Conservation (phyloP, 2,797 vertebrate genomes). For the Pseudopleuronectes americanus region DNA sequence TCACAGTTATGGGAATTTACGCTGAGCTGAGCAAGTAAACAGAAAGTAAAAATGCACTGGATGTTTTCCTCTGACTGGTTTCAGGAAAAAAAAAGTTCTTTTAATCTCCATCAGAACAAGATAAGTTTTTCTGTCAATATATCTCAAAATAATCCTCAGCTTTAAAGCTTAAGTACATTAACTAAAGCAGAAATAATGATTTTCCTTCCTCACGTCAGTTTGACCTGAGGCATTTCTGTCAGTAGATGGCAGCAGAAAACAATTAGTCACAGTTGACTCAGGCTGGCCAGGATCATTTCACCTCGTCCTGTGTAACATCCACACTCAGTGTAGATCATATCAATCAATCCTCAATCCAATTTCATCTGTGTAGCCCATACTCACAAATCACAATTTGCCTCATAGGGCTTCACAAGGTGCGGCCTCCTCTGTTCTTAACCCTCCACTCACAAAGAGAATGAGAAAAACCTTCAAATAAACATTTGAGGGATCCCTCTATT, state of each 20-base stretch:
- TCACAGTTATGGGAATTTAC: constrained; percentile 47
- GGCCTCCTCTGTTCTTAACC: too few relatives aligned
- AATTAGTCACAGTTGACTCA: constrained; percentile 45
- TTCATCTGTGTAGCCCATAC: neutral
- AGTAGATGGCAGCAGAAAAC: constrained; percentile 79
- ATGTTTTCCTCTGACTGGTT: neutral
- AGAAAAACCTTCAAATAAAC: too few relatives aligned
- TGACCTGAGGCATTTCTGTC: constrained; percentile 47
- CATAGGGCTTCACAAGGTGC: too few relatives aligned
- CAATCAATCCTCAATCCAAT: neutral
- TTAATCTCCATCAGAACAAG: neutral
- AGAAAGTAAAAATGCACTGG: neutral
- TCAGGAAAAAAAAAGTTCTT: neutral
- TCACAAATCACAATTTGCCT: too few relatives aligned
- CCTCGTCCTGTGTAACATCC: neutral
- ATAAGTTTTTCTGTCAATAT: neutral
- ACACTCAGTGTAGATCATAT: neutral
- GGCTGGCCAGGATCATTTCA: constrained; percentile 5
- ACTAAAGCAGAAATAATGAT: neutral
- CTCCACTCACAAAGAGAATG: too few relatives aligned
- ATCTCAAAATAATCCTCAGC: neutral
- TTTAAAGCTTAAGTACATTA: neutral
- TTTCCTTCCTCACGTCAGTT: neutral
- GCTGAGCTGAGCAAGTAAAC: constrained; percentile 44
- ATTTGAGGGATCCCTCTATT: too few relatives aligned